Base-by-base conservation (phyloP, 2,888 invertebrate species). In the Eristalinus aeneus region DNA sequence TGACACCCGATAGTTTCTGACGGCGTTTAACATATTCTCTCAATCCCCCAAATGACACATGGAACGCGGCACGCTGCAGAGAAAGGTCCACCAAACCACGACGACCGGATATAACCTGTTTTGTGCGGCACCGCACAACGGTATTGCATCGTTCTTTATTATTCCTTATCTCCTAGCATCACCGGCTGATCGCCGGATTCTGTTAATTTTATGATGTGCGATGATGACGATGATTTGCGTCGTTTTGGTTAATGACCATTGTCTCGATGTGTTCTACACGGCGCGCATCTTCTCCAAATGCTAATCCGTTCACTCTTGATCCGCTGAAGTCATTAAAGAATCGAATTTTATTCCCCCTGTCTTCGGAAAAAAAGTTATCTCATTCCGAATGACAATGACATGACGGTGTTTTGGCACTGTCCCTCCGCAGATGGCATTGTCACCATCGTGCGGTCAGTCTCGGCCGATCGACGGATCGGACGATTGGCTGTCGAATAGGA, bases 171-270 rank as follows among this genome's bases (percentile, higher is more conserved):
- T 80, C 23, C 32, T 27, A 46, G 54, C 69, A 34, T 77, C 63
- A 77, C 76, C 85, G 63, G 60, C 68, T 82, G 81, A 86, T 88
- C 72, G 67, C 69, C 78, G 75, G 83, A 83, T 78, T 87, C 75
- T 83, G 83, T 87, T 83, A 83, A 83, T 87, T 87, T 87, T 87
- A 85, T 82, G 73, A 88, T 85, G 88, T 88, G 88, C 88, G 88
- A 88, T 79, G 80, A 79, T 73, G 80, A 87, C 79, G 76, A 87
- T 78, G 87, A 87, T 84, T 80, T 84, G 84, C 80, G 80, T 85
- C 79, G 83, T 87, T 84, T 87, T 87, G 58, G 78, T 87, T 78
- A 84, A 87, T 87, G 87, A 84, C 87, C 87, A 79, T 77, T 84
- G 87, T 87, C 87, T 68, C 61, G 64, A 31, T 31, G 67, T 74